These are phyloP conservation scores for Masticophis lateralis DNA, from an alignment of 2,797 vertebrate species.

Conservation along the genomic window DNA sequence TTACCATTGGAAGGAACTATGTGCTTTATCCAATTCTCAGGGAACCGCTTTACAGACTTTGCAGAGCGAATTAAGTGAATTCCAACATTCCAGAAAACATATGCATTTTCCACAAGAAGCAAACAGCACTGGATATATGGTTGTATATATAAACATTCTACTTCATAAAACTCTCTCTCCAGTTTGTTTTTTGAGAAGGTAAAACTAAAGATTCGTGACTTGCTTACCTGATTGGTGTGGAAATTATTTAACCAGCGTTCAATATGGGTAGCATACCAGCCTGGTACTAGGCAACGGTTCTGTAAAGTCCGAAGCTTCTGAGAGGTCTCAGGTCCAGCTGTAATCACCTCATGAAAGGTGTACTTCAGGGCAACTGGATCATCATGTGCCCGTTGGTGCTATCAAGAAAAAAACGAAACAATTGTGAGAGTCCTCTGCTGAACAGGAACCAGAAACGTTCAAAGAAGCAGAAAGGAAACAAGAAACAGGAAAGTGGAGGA, in stretches of 20 bases:
- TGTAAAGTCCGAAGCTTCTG: conserved; percentile 86
- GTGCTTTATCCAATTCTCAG: background rate
- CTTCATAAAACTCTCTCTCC: too few relatives aligned
- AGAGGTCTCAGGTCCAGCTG: conserved; percentile 78
- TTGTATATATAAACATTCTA: background rate
- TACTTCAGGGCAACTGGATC: conserved; percentile 92
- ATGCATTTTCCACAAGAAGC: background rate
- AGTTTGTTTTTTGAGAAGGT: background rate
- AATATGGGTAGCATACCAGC: conserved; percentile 92
- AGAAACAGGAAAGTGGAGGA: background rate
- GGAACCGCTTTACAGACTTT: background rate
- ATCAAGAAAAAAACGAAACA: background rate
- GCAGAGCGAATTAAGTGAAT: background rate
- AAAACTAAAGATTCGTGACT: background rate
- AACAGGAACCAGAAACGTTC: background rate
- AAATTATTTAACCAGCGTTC: conserved; percentile 94
- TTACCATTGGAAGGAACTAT: background rate
- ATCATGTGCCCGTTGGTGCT: conserved; percentile 97
- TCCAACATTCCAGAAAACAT: background rate
- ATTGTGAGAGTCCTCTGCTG: background rate
- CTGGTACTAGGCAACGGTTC: conserved; percentile 92
- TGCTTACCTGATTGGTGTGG: conserved; percentile 90
- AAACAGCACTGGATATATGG: background rate
- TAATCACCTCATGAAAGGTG: conserved; percentile 94
- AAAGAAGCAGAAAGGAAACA: background rate